Evolutionary conservation across 2,797 vertebrate species (phyloP).

Genomic region (Mallotus villosus): DNA sequence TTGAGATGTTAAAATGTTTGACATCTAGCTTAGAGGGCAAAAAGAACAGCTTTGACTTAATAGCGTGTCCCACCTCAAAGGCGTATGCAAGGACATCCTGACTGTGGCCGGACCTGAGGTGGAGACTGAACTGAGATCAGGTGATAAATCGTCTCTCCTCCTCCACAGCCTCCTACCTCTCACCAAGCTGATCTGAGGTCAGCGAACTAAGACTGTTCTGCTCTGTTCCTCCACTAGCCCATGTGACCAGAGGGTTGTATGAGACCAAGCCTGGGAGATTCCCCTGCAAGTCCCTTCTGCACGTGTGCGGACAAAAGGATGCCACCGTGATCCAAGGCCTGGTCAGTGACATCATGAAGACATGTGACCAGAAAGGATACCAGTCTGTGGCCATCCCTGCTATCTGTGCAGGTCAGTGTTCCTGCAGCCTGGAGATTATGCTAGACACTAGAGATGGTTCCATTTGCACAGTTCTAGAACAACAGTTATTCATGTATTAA

Average conservation of each 20-base stretch:
- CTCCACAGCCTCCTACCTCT: not conserved
- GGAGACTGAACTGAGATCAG: slow-evolving; percentile 44
- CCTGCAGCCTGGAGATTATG: not conserved
- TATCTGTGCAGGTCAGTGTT: slow-evolving; percentile 59
- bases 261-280: slow-evolving; percentile 49
- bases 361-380: slow-evolving; percentile 36
- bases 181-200: not conserved
- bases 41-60: no score
- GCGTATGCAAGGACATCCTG: slow-evolving; percentile 67
- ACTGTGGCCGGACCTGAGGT: slow-evolving; percentile 52
- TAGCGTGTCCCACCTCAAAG: slow-evolving; percentile 19
- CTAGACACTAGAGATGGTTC: no score
- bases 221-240: slow-evolving; percentile 9
- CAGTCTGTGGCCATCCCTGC: slow-evolving; percentile 68
- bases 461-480: not conserved
- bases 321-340: slow-evolving; percentile 34
- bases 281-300: slow-evolving; percentile 56
- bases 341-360: slow-evolving; percentile 36
- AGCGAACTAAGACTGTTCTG: not conserved
- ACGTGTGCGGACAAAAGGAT: slow-evolving; percentile 49
- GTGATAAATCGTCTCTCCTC: slow-evolving; percentile 35
- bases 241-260: slow-evolving; percentile 16
- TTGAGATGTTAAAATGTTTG: not conserved
- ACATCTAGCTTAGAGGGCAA: not conserved
- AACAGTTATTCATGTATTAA: no score